These are phyloP conservation scores for Ctenosaura bakeri DNA, from an alignment of 2,797 vertebrate genomes.

Conservation along the genomic window DNA sequence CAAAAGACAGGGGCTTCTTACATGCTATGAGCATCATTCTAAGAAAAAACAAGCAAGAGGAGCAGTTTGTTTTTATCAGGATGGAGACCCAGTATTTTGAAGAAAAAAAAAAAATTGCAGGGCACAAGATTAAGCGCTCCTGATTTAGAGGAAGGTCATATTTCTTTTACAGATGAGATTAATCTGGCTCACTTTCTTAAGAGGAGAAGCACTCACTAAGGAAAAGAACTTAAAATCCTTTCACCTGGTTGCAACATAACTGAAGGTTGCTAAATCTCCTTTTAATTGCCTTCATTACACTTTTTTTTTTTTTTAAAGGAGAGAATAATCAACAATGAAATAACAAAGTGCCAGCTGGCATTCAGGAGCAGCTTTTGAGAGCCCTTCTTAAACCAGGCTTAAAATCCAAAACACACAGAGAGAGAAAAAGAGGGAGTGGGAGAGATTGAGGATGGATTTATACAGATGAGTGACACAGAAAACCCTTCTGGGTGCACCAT, in stretches of 20 bases:
- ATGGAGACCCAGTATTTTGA: no score
- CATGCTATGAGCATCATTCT: no score
- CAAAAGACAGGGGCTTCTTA: no score
- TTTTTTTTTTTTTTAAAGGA: neutral
- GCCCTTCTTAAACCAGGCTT: neutral
- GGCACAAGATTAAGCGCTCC: no score
- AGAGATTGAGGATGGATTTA: neutral
- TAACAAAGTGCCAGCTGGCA: neutral
- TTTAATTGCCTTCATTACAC: slow-evolving; percentile 32
- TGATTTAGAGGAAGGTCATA: neutral
- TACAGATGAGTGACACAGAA: neutral
- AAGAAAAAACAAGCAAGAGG: no score
- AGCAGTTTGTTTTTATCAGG: no score
- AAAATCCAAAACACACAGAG: neutral
- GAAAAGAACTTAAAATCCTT: slow-evolving; percentile 22
- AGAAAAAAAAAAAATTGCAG: no score
- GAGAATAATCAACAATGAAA: slow-evolving; percentile 7
- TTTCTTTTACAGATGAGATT: neutral
- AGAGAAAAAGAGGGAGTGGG: no score
- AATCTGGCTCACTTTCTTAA: neutral
- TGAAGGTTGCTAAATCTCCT: slow-evolving; percentile 24
- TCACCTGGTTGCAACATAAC: slow-evolving; percentile 39
- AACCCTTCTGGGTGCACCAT: no score
- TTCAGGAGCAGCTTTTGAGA: neutral
- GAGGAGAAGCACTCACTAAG: slow-evolving; percentile 25